Base-by-base conservation (phyloP, 2,113 vertebrate species). In the Silurus glanis region DNA sequence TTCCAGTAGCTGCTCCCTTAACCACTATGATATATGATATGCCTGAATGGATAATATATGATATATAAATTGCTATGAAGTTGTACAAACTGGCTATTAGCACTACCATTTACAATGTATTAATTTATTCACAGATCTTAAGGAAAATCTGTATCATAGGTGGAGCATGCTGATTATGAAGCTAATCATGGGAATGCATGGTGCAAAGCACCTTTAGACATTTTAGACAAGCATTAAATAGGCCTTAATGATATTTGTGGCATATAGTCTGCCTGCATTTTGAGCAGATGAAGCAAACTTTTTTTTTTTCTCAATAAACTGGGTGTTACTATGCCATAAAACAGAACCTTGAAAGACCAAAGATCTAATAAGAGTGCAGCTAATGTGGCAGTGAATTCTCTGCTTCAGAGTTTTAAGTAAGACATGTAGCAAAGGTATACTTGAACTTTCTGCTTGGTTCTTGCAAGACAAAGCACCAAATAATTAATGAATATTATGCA, bases 321-420 rank as follows among this genome's bases (percentile, higher is more conserved):
- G 51, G 7, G 62, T 25, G 14, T 14, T 25, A 19, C 51, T 47
- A 59, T 67, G 9, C 17, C 25, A 85, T 82, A 83, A 66, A 66
- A 37, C 5, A 84, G 17, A 72, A 81, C n/a, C n/a, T 69, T 85
- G 45, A 9, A 56, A 75, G 14, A 28, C 49, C 55, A 55, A 67
- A 58, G 47, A 76, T 86, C 78, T 86, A 56, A 76, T 76, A 85
- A 88, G 37, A 67, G 69, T 59, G 76, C 84, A 83, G 84, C 74
- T 64, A 45, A 79, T 67, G 53, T 83, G 75, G 82, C 75, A 83
- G 64, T 75, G 64, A 86, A 82, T n/a, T 9, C 56, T 85, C 58
- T 81, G 75, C 88, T 87, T 59, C 53, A 81, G 51, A 86, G 58
- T 21, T 58, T 59, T 75, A 87, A 86, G 75, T 74, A 49, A 80